phyloP scores from a whole-genome alignment of 2,797 vertebrate genomes.

The Masticophis lateralis region DNA sequence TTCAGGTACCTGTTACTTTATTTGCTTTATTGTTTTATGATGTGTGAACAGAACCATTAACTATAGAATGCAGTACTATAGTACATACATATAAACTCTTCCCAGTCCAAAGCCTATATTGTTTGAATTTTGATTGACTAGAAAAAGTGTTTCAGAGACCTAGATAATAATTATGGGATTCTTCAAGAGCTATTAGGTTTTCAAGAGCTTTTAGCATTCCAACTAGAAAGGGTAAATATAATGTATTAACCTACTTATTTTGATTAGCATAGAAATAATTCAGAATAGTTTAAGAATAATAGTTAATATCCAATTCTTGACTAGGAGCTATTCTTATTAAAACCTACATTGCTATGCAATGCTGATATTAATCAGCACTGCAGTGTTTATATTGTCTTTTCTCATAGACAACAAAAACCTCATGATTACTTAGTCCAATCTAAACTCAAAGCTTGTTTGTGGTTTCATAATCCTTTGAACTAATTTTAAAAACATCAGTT shows the following conservation, averaged over 20 bases:
- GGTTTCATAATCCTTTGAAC: not conserved
- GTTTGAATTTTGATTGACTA: not conserved
- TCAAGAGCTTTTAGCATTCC: slow-evolving; percentile 17
- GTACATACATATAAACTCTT: slow-evolving; percentile 25
- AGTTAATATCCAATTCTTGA: slow-evolving; percentile 50
- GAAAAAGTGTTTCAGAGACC: slow-evolving; percentile 22
- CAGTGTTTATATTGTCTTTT: slow-evolving; percentile 44
- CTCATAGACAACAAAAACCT: slow-evolving; percentile 20
- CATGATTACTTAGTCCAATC: slow-evolving; percentile 44
- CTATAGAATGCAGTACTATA: slow-evolving; percentile 9
- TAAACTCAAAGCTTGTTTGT: not conserved
- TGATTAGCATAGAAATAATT: slow-evolving; percentile 56
- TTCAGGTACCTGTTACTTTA: not conserved
- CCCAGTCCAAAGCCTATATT: slow-evolving; percentile 34
- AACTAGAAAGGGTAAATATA: not conserved
- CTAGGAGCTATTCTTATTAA: slow-evolving; percentile 44
- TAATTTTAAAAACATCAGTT: not conserved
- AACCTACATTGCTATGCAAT: slow-evolving; percentile 14
- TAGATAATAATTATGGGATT: slow-evolving; percentile 36
- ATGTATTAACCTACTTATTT: not conserved
- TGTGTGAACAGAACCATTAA: not conserved
- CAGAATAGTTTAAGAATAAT: not conserved
- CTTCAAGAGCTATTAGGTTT: slow-evolving; percentile 48
- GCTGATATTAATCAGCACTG: slow-evolving; percentile 11
- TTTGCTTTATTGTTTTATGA: slow-evolving; percentile 28